Evolutionary conservation across 2,113 vertebrate genomes (phyloP).

Genomic region (Cyrtonyx montezumae): DNA sequence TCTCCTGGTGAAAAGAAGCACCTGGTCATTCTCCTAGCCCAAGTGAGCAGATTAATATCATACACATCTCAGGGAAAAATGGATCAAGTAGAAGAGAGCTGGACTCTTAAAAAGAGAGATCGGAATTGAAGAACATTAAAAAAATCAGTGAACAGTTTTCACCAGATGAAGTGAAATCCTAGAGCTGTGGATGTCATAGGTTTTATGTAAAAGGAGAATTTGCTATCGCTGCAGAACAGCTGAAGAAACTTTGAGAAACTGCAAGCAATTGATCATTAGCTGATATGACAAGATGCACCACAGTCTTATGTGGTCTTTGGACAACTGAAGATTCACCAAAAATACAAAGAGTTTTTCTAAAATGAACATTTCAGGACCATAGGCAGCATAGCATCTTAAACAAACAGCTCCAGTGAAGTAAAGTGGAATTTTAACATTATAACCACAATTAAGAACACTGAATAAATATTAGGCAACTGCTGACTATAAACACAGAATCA

Average conservation of each 20-base stretch:
- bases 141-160: neutral
- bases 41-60: neutral
- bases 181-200: neutral
- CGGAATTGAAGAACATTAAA: neutral
- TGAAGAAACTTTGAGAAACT: neutral
- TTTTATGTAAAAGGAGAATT: neutral
- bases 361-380: fast-evolving
- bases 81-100: neutral
- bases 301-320: neutral
- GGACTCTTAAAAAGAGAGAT: neutral
- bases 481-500: neutral
- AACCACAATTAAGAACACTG: neutral
- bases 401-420: neutral
- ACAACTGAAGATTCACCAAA: neutral
- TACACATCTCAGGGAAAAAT: conserved; percentile 14
- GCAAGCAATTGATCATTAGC: neutral
- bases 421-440: neutral
- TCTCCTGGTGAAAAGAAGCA: conserved; percentile 23
- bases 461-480: neutral
- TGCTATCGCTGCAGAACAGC: neutral
- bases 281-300: neutral
- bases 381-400: neutral
- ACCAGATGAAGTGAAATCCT: neutral
- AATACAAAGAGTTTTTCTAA: neutral
- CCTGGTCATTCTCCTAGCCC: neutral